A percentile compares a stretch with the other conserved stretches of the same genome.
Conservation (phyloP, 2,113 vertebrate genomes). For the Tragulus kanchil region DNA sequence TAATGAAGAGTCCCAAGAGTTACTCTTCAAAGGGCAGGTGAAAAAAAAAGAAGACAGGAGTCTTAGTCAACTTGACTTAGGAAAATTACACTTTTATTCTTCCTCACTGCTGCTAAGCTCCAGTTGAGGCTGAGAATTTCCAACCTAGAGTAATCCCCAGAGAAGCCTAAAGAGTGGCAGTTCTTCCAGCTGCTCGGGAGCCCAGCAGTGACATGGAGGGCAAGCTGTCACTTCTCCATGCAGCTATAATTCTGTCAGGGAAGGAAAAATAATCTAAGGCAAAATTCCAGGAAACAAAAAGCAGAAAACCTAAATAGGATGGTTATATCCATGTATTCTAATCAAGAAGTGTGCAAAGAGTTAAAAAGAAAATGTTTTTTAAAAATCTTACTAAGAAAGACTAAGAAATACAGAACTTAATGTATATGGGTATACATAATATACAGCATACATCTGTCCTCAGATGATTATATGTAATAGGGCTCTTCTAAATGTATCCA, state of each 20-base stretch:
- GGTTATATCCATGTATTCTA: not conserved
- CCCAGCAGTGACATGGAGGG: slow-evolving; percentile 29
- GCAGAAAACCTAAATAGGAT: not conserved
- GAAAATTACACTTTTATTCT: slow-evolving; percentile 70
- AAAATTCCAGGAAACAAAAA: slow-evolving; percentile 50
- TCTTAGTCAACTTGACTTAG: slow-evolving; percentile 25
- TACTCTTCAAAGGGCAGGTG: not conserved
- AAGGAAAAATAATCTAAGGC: slow-evolving; percentile 50
- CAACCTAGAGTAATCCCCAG: slow-evolving; percentile 27
- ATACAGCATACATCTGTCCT: not conserved
- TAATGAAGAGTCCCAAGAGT: not conserved
- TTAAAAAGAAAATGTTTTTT: slow-evolving; percentile 3
- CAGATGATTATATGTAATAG: not conserved
- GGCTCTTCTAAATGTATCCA: not conserved
- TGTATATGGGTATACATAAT: not conserved
- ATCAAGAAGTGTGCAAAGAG: not conserved
- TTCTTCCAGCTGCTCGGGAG: slow-evolving; percentile 64
- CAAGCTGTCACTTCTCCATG: slow-evolving; percentile 33
- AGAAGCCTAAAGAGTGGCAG: slow-evolving; percentile 13
- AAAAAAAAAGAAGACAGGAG: not conserved
- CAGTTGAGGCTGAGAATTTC: slow-evolving; percentile 69
- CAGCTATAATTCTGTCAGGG: slow-evolving; percentile 52
- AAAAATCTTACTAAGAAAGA: slow-evolving; percentile 32
- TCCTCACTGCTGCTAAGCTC: slow-evolving; percentile 46
- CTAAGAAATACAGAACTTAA: not conserved